Evolutionary conservation across 2,113 vertebrate genomes (phyloP).

Genomic region (Conger conger): DNA sequence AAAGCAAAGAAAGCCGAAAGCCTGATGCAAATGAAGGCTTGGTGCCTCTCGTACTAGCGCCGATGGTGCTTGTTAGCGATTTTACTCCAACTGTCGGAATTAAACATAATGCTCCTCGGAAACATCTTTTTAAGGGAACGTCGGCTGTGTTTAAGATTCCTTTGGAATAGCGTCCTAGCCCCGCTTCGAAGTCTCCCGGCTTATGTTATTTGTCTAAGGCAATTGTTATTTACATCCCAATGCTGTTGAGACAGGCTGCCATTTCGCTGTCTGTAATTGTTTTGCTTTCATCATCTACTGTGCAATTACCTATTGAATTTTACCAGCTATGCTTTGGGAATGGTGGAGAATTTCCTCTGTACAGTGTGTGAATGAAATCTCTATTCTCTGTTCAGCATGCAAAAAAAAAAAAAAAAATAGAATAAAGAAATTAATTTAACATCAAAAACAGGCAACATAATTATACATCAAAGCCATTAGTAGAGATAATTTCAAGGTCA

Average conservation of each 20-base stretch:
- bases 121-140: background rate
- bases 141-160: conserved; percentile 7
- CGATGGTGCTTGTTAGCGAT: background rate
- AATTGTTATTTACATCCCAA: conserved; percentile 15
- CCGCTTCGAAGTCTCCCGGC: background rate
- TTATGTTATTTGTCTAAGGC: conserved; percentile 2
- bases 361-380: background rate
- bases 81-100: background rate
- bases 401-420: background rate
- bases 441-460: background rate
- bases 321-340: background rate
- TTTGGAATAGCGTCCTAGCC: background rate
- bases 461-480: background rate
- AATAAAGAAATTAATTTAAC: too few species aligned
- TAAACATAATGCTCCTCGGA: background rate
- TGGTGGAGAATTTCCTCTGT: background rate
- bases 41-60: background rate
- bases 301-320: background rate
- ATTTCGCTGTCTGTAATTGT: conserved; percentile 4
- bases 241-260: conserved; percentile 8
- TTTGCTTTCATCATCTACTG: conserved; percentile 8
- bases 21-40: background rate
- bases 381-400: background rate
- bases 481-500: background rate
- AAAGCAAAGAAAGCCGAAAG: background rate